phyloP scores from a whole-genome alignment of 2,113 vertebrate genomes.

The Datnioides undecimradiatus region DNA sequence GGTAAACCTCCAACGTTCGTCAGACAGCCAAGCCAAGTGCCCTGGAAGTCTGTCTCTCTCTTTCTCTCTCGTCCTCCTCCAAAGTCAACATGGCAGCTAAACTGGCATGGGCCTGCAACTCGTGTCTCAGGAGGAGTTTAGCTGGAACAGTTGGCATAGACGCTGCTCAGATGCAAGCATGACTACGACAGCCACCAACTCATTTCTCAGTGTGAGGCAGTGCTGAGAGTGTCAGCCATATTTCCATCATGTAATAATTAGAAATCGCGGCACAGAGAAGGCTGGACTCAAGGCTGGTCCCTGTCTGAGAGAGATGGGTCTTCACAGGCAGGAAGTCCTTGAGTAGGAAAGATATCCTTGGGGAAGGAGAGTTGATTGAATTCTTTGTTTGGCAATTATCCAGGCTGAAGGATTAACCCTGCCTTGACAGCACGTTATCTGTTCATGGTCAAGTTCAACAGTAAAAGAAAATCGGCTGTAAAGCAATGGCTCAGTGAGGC shows the following conservation, averaged over 20 bases:
- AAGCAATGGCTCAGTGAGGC: conserved; percentile 6
- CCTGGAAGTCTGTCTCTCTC: conserved; percentile 26
- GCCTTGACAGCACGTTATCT: conserved; percentile 41
- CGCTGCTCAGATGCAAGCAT: conserved; percentile 2
- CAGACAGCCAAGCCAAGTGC: conserved; percentile 45
- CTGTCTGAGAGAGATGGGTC: conserved; percentile 11
- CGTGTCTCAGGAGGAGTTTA: conserved; percentile 48
- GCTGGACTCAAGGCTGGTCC: conserved; percentile 22
- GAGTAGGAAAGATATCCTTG: conserved; percentile 60
- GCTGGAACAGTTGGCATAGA: conserved; percentile 40
- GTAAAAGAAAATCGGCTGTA: conserved; percentile 30
- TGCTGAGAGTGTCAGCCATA: conserved; percentile 28
- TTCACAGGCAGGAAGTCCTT: conserved; percentile 53
- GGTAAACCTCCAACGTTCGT: conserved; percentile 51
- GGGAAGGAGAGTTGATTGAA: conserved; percentile 51
- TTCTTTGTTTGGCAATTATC: conserved; percentile 62
- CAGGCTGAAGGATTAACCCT: conserved; percentile 66
- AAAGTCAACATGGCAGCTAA: conserved; percentile 65
- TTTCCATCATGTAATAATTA: conserved; percentile 31
- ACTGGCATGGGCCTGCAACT: conserved; percentile 42
- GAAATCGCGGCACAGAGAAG: conserved; percentile 24
- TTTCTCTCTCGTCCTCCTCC: conserved; percentile 49
- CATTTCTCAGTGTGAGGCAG: conserved; percentile 23
- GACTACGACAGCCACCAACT: conserved; percentile 17
- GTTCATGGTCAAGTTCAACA: conserved; percentile 48